Base-by-base conservation (phyloP, 2,797 vertebrate genomes). In the Mareca penelope region DNA sequence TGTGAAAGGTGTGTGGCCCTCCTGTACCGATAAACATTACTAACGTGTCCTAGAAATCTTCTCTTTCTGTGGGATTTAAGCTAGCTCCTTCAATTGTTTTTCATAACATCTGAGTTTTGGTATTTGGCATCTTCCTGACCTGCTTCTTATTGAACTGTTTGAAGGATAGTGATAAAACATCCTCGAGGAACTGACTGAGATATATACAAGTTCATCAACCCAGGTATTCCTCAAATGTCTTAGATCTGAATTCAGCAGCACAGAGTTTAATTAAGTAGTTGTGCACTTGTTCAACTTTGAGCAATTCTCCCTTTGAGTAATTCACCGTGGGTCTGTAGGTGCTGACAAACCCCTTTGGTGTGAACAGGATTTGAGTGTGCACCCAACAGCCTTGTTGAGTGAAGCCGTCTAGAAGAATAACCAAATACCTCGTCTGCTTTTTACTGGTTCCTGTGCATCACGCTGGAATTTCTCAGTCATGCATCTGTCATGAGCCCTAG, bases 1-100 rank as follows among this genome's bases (percentile, higher is more conserved):
- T 96, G 86, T 78, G 92, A 95, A 92, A 1, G 23, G 76, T 90
- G 71, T 93, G 88, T 91, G 52, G 85, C 93, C 91, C 82, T 95
- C 94, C 69, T 75, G 76, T 87, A 82, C 64, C 52, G 76, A 87
- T 82, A 80, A 86, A 89, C 70, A 44, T 12, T 68, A 86, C 39
- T 9, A 23, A 90, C 73, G 68, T 75, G 68, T 85, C 35, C 60
- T 88, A 53, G 33, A 88, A 95, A 85, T 87, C 84, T 26, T 81
- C n/a, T 80, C 40, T 87, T 89, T 71, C 37, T 6, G 64, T 64
- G 68, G 73, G 78, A 90, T 77, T 88, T 83, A 89, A 67, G 78
- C 40, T 86, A 55, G 48, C 55, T 53, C 53, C 70, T 87, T 89
- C 80, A 21, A n/a, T 57, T 81, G 48, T 85, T 91, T 37, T 69